A percentile compares a stretch with the other conserved stretches of the same genome.
Evolutionary conservation across 1,140 invertebrate genomes (phyloP).

Genomic region (Achatina immaculata): DNA sequence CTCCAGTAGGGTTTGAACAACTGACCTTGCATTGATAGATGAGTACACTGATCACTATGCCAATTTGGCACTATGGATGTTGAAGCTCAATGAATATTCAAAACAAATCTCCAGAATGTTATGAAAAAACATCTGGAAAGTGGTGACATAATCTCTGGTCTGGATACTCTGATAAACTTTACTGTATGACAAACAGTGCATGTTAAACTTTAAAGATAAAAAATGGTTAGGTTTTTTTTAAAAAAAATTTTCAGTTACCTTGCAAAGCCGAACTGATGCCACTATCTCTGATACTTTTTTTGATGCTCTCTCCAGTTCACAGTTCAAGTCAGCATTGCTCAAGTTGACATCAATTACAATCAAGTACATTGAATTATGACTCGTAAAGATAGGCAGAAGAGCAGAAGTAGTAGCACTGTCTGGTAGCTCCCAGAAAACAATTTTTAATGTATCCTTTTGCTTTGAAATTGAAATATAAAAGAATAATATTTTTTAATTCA

Average conservation of each 20-base stretch:
- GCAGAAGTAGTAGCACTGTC: neutral
- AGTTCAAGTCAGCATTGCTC: neutral
- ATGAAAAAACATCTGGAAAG: no score
- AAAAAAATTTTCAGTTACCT: neutral
- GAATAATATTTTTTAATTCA: neutral
- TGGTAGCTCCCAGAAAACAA: conserved; percentile 28
- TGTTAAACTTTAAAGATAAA: neutral
- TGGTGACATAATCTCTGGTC: no score
- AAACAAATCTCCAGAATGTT: no score
- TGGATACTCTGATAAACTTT: no score
- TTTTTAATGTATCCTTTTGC: neutral
- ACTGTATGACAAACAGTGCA: no score
- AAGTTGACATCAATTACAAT: conserved; percentile 7
- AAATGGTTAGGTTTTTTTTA: neutral
- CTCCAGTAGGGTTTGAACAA: no score
- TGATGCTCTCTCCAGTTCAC: no score
- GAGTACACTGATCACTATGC: no score
- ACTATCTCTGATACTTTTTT: conserved; percentile 16
- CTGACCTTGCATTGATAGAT: no score
- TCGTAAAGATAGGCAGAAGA: conserved; percentile 12
- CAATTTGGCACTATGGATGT: no score
- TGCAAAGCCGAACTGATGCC: conserved; percentile 15
- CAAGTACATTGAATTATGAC: conserved; percentile 27
- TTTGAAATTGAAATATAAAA: neutral
- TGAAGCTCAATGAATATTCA: no score